Percentiles rank a stretch among this genome's conserved stretches.
These are phyloP conservation scores for Pseudanteris insignis DNA, from an alignment of 2,888 invertebrate species.

Conservation along the genomic window DNA sequence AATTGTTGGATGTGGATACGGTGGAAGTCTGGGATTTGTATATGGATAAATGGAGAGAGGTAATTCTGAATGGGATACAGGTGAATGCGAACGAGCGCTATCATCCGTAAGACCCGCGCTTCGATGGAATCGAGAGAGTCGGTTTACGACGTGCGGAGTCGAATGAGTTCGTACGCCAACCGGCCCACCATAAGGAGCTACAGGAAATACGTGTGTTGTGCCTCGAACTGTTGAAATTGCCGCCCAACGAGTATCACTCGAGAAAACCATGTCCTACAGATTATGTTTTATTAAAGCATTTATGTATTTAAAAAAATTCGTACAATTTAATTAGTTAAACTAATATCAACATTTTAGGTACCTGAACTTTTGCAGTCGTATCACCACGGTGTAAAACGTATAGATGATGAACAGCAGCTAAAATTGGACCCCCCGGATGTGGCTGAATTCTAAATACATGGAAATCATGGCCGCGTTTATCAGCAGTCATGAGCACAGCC, in stretches of 20 bases:
- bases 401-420: slow-evolving; percentile 92
- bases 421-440: slow-evolving; percentile 86
- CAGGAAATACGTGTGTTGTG: slow-evolving; percentile 97
- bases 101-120: slow-evolving; percentile 88
- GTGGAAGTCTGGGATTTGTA: slow-evolving; percentile 89
- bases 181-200: slow-evolving; percentile 94
- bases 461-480: slow-evolving; percentile 93
- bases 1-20: slow-evolving; percentile 86
- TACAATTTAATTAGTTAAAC: no score
- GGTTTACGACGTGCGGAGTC: slow-evolving; percentile 92
- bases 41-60: slow-evolving; percentile 70
- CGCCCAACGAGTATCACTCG: slow-evolving; percentile 95
- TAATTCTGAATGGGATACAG: slow-evolving; percentile 69
- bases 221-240: slow-evolving; percentile 94
- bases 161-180: slow-evolving; percentile 93
- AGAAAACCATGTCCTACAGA: slow-evolving; percentile 87
- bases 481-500: slow-evolving; percentile 88
- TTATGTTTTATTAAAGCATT: no score
- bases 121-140: slow-evolving; percentile 93
- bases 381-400: slow-evolving; percentile 95
- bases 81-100: slow-evolving; percentile 78
- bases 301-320: neutral
- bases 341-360: no score
- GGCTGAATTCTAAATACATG: slow-evolving; percentile 94
- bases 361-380: slow-evolving; percentile 92